Conservation (phyloP, 2,797 vertebrate genomes). For the Rhodeus uyekii region DNA sequence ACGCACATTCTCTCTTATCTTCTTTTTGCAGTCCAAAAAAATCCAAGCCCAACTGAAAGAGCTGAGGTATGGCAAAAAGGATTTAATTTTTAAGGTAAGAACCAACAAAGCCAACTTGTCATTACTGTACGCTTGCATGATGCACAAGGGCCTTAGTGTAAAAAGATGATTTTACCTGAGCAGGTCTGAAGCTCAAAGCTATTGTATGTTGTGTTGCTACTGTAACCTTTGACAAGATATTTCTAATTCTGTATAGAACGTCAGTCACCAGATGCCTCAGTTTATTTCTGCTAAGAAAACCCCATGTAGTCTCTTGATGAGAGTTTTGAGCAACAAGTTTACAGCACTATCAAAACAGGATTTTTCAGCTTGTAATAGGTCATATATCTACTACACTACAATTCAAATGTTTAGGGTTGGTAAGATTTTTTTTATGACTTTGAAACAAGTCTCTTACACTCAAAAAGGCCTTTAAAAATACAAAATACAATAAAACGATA, state of each 20-base stretch:
- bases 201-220: conserved; percentile 26
- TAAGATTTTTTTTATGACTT: neutral
- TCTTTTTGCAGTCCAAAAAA: conserved; percentile 92
- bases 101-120: conserved; percentile 61
- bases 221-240: neutral
- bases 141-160: conserved; percentile 62
- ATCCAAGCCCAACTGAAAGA: conserved; percentile 98
- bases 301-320: neutral
- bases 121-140: conserved; percentile 61
- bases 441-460: neutral
- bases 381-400: neutral
- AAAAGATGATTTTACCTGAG: conserved; percentile 64
- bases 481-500: neutral
- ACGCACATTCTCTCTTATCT: conserved; percentile 78
- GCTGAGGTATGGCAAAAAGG: conserved; percentile 96
- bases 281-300: neutral
- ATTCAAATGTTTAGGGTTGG: neutral
- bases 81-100: conserved; percentile 98
- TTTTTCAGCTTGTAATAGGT: neutral
- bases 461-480: neutral
- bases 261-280: neutral
- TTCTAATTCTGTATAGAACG: neutral
- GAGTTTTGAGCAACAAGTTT: neutral
- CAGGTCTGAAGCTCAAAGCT: conserved; percentile 51
- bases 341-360: neutral